Evolutionary conservation across 2,797 vertebrate species (phyloP), one percentile per base, ranked within the genome.

Genomic region (Aeoliscus strigatus): DNA sequence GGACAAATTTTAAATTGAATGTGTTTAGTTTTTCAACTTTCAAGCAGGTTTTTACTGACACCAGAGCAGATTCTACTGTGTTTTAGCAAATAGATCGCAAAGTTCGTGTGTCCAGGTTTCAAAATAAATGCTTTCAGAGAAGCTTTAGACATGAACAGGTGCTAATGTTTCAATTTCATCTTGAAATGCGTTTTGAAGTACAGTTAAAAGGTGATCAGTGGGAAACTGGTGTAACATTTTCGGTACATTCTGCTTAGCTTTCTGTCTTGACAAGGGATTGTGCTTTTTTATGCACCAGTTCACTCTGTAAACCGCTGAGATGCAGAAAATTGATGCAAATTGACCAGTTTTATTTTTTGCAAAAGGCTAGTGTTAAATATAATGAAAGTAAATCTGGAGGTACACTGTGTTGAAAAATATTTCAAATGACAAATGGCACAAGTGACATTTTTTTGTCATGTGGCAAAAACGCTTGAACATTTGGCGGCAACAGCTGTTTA

Each of bases 241-340:
- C 13, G 40, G 55, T 70, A 70, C 48, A 62, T 44, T 53, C 6
- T 52, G 15, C 61, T 63, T 46, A 60, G 17, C 51, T 56, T 65
- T 73, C 44, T 70, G 14, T 69, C 73, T 72, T 75, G 38, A 67
- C 27, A 61, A 66, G 33, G 54, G 58, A 46, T 54, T 48, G 41
- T 38, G 26, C 41, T 40, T 61, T n/a, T 64, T 54, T 66, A 79
- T 72, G 71, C 64, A 77, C 17, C 29, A 5, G 41, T 60, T 60
- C 2, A 26, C 49, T 60, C 14, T 3, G 32, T 39, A 56, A 69
- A 27, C 24, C 39, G 45, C 48, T 18, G 1, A 63, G 42, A 64
- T 48, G 48, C 34, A 47, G 18, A 28, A 14, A 45, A 30, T 10
- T 51, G 12, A 65, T 73, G 60, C 57, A 62, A 58, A 38, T 27